A percentile compares a stretch with the other conserved stretches of the same genome.
phyloP scores from a whole-genome alignment of 2,113 vertebrate species.

The Equus quagga region DNA sequence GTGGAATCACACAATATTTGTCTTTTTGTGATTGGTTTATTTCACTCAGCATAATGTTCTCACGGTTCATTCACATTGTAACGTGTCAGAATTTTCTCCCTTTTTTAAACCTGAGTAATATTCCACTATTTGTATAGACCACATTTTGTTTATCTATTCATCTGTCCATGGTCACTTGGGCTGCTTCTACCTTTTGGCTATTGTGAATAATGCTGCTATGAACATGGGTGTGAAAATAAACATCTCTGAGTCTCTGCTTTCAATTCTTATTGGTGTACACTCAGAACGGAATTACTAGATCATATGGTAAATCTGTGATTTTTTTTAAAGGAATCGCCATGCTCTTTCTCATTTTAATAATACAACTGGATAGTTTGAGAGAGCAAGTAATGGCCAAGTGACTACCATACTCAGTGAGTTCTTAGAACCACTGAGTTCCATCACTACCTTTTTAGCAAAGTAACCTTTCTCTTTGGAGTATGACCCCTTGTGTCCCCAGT shows the following conservation, averaged over 20 bases:
- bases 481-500: background rate
- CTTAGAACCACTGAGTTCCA: background rate
- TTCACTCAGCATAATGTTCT: background rate
- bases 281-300: background rate
- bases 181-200: background rate
- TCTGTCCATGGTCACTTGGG: background rate
- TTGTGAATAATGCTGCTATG: background rate
- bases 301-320: background rate
- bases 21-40: background rate
- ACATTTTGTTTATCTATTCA: background rate
- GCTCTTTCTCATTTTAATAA: background rate
- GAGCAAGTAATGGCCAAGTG: background rate
- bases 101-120: background rate
- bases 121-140: background rate
- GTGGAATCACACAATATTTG: background rate
- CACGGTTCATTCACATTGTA: too few species aligned
- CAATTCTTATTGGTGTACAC: background rate
- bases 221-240: background rate
- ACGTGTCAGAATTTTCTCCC: background rate
- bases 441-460: background rate
- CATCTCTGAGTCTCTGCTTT: background rate
- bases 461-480: background rate
- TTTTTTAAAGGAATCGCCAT: background rate
- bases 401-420: background rate
- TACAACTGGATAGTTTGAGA: background rate